Conservation (phyloP, 2,797 vertebrate genomes). For the Sebastes elongatus region DNA sequence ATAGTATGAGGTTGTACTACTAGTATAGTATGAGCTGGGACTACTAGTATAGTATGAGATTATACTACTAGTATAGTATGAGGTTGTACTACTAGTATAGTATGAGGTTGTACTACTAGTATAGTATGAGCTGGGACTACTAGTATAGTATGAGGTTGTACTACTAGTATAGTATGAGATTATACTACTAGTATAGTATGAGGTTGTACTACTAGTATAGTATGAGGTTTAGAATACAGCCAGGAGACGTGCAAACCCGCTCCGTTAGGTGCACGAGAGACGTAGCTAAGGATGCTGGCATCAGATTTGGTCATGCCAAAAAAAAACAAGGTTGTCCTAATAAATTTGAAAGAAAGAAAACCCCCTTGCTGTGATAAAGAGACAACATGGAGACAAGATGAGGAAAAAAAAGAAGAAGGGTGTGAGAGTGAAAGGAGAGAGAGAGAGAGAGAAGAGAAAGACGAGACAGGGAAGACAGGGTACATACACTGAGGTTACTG, state of each 20-base stretch:
- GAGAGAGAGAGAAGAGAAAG: conserved; percentile 22
- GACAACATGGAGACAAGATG: conserved; percentile 35
- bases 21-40: too few species aligned
- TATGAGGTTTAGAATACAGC: too few species aligned
- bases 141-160: too few species aligned
- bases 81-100: too few species aligned
- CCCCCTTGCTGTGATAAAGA: conserved; percentile 18
- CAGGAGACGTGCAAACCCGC: conserved; percentile 52
- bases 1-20: too few species aligned
- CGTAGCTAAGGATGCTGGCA: conserved; percentile 19
- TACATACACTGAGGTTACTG: conserved; percentile 96
- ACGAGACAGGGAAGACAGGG: conserved; percentile 73
- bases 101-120: too few species aligned
- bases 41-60: too few species aligned
- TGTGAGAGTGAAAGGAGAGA: not conserved
- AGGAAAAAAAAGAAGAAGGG: not conserved
- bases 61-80: too few species aligned
- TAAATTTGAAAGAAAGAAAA: conserved; percentile 1
- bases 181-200: too few species aligned
- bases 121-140: too few species aligned
- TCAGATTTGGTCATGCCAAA: conserved; percentile 53
- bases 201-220: too few species aligned
- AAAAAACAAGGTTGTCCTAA: not conserved
- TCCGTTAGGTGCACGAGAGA: conserved; percentile 19
- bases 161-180: too few species aligned